A percentile compares a stretch with the other conserved stretches of the same genome.
phyloP scores from a whole-genome alignment of 2,888 invertebrate genomes.

The Pteria penguin region DNA sequence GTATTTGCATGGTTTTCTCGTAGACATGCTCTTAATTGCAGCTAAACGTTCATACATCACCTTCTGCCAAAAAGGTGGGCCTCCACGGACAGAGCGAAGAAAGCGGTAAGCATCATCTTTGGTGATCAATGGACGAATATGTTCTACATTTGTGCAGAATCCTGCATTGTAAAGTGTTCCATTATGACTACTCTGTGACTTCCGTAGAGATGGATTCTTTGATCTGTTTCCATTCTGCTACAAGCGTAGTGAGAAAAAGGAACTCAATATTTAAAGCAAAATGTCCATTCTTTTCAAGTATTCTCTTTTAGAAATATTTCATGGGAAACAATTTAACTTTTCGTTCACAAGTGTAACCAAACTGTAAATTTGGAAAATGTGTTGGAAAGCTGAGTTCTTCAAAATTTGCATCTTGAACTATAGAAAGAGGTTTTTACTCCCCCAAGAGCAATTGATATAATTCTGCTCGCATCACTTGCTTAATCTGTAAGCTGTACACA shows the following conservation, averaged over 20 bases:
- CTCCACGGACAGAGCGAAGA: constrained; percentile 41
- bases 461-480: constrained; percentile 26
- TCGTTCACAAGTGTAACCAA: constrained; percentile 39
- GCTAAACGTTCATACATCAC: too few relatives aligned
- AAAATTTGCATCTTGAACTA: constrained; percentile 35
- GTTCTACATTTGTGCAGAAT: constrained; percentile 27
- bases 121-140: constrained; percentile 11
- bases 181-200: constrained; percentile 10
- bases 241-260: too few relatives aligned
- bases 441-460: background rate
- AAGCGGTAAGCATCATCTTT: constrained; percentile 48
- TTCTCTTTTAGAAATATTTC: constrained; percentile 47
- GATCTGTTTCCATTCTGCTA: constrained; percentile 44
- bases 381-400: constrained; percentile 39
- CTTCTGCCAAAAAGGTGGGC: constrained; percentile 59
- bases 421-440: constrained; percentile 36
- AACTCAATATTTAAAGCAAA: constrained; percentile 42
- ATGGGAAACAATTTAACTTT: constrained; percentile 18
- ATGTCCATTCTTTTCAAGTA: constrained; percentile 26
- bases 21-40: too few relatives aligned
- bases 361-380: too few relatives aligned
- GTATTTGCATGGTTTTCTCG: too few relatives aligned
- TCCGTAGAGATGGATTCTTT: constrained; percentile 37
- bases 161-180: constrained; percentile 19
- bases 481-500: constrained; percentile 34